Conservation (phyloP, 2,797 vertebrate genomes). For the Cuculus canorus region DNA sequence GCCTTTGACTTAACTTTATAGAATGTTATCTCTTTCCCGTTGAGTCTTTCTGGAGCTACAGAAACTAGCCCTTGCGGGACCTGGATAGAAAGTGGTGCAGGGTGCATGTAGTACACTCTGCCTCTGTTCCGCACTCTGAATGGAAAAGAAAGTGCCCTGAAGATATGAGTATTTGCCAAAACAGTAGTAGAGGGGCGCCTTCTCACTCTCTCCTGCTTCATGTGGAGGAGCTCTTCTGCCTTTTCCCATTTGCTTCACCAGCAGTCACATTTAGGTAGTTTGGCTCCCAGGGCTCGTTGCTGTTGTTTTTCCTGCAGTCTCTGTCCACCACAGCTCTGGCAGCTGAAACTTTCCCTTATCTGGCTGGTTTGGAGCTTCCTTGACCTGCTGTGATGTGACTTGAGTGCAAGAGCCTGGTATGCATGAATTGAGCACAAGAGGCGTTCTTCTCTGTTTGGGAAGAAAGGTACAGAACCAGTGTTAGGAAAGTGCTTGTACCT, state of each 20-base stretch:
- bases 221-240: background rate
- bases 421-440: no score
- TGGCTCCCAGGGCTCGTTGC: rapidly evolving
- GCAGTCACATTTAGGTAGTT: background rate
- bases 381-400: background rate
- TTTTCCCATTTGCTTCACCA: background rate
- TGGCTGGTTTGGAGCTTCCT: background rate
- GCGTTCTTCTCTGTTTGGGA: background rate
- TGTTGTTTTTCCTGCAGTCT: background rate
- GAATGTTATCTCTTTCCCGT: background rate
- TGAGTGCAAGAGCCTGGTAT: background rate
- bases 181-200: background rate
- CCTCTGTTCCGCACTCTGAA: background rate
- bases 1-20: background rate
- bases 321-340: background rate
- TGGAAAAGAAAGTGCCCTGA: background rate
- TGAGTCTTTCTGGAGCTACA: background rate
- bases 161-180: background rate
- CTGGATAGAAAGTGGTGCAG: background rate
- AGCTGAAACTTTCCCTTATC: background rate
- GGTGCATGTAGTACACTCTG: background rate
- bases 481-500: background rate
- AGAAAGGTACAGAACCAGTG: background rate
- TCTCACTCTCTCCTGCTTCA: background rate
- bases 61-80: background rate